phyloP scores from a whole-genome alignment of 2,888 invertebrate genomes.

The Epistrophe eligans region DNA sequence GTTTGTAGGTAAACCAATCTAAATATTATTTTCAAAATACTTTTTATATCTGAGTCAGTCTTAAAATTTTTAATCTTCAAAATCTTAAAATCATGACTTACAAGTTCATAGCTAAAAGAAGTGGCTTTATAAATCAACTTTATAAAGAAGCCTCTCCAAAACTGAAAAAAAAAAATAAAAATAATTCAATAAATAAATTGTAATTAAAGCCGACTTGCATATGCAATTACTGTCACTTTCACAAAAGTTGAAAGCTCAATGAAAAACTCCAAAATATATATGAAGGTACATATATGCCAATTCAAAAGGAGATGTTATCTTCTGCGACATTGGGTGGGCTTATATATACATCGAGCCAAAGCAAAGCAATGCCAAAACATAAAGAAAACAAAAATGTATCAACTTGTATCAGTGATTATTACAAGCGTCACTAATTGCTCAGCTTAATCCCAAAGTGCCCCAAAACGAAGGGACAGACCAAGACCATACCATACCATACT shows the following conservation, averaged over 20 bases:
- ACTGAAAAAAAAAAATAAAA: background rate
- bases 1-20: background rate
- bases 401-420: conserved; percentile 69
- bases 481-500: background rate
- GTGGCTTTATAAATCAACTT: conserved; percentile 7
- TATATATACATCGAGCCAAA: conserved; percentile 7
- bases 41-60: background rate
- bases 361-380: conserved; percentile 40
- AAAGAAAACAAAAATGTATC: conserved; percentile 44
- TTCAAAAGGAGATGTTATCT: conserved; percentile 58
- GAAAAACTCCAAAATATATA: conserved; percentile 13
- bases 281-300: conserved; percentile 2
- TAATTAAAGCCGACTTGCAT: conserved; percentile 51
- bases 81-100: conserved; percentile 28
- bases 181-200: conserved; percentile 49
- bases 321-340: conserved; percentile 62
- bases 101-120: conserved; percentile 3
- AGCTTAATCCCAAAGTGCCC: conserved; percentile 51
- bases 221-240: conserved; percentile 71
- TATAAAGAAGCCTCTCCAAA: background rate
- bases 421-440: conserved; percentile 74
- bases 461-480: conserved; percentile 27
- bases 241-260: conserved; percentile 45
- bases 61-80: conserved; percentile 10
- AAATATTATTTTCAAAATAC: no score